Conservation (phyloP, 1,140 invertebrate genomes). For the Hyles euphorbiae region DNA sequence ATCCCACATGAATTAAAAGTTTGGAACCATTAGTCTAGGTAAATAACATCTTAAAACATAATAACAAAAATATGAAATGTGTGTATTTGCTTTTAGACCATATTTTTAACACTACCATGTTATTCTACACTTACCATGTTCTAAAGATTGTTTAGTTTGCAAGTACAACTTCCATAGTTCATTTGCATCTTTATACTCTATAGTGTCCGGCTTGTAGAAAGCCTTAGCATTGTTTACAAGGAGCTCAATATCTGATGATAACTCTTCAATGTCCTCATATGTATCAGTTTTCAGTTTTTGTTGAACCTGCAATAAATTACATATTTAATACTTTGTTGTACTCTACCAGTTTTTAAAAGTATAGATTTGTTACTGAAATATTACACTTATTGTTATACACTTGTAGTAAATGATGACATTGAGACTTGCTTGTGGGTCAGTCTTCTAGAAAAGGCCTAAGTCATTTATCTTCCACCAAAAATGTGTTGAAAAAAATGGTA, state of each 20-base stretch:
- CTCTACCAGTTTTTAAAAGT: too few relatives aligned
- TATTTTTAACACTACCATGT: too few relatives aligned
- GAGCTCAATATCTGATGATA: constrained; percentile 90
- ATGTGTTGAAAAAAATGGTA: too few relatives aligned
- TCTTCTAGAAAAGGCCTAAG: background rate
- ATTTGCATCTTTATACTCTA: constrained; percentile 93
- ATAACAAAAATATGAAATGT: too few relatives aligned
- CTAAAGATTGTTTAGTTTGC: constrained; percentile 71
- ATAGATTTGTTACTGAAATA: too few relatives aligned
- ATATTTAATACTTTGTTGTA: constrained; percentile 4
- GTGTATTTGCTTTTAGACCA: too few relatives aligned
- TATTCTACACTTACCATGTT: constrained; percentile 45
- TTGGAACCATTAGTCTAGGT: too few relatives aligned
- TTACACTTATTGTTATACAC: too few relatives aligned
- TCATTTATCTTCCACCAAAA: too few relatives aligned
- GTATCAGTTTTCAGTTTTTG: constrained; percentile 97
- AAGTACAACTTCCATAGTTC: constrained; percentile 92
- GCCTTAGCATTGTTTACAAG: constrained; percentile 94
- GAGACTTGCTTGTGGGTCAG: background rate
- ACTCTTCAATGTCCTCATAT: constrained; percentile 92
- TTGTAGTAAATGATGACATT: too few relatives aligned
- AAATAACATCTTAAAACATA: too few relatives aligned
- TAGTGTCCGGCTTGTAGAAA: constrained; percentile 92
- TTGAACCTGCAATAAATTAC: constrained; percentile 79
- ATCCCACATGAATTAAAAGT: too few relatives aligned